These are phyloP conservation scores for Venturia canescens DNA, from an alignment of 1,140 invertebrate genomes.

Conservation along the genomic window DNA sequence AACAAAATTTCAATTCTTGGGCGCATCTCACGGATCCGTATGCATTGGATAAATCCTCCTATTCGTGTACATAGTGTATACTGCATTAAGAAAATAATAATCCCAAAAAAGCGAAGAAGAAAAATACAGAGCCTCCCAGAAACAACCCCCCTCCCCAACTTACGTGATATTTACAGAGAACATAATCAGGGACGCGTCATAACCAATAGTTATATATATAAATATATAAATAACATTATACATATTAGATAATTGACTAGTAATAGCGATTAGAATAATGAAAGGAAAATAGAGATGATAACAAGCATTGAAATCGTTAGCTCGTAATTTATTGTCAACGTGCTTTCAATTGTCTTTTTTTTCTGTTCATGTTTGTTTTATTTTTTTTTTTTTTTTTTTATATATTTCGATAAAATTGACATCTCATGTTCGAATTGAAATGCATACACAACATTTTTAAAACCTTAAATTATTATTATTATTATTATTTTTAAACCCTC, in stretches of 20 bases:
- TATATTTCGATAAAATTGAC: neutral
- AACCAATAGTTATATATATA: slow-evolving; percentile 49
- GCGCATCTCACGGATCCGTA: slow-evolving; percentile 40
- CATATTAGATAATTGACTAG: slow-evolving; percentile 55
- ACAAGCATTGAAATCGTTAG: slow-evolving; percentile 37
- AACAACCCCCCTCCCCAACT: slow-evolving; percentile 52
- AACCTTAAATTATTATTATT: slow-evolving; percentile 25
- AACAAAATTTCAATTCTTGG: slow-evolving; percentile 51
- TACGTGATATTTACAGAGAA: slow-evolving; percentile 73
- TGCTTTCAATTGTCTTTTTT: slow-evolving; percentile 11
- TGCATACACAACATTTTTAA: slow-evolving; percentile 2
- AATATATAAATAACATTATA: slow-evolving; percentile 50
- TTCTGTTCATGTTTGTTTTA: slow-evolving; percentile 24
- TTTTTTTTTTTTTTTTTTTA: slow-evolving; percentile 17
- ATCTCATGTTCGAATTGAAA: neutral
- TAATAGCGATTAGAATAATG: slow-evolving; percentile 14
- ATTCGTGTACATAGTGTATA: slow-evolving; percentile 50
- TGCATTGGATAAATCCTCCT: slow-evolving; percentile 53
- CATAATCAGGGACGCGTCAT: slow-evolving; percentile 72
- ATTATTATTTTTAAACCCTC: slow-evolving; percentile 32
- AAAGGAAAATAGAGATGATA: slow-evolving; percentile 45
- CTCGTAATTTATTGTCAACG: slow-evolving; percentile 43
- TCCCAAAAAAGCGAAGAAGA: slow-evolving; percentile 52
- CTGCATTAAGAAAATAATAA: slow-evolving; percentile 53
- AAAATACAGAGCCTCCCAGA: slow-evolving; percentile 42